Evolutionary conservation across 2,113 vertebrate species (phyloP).

Genomic region (Neotoma lepida): DNA sequence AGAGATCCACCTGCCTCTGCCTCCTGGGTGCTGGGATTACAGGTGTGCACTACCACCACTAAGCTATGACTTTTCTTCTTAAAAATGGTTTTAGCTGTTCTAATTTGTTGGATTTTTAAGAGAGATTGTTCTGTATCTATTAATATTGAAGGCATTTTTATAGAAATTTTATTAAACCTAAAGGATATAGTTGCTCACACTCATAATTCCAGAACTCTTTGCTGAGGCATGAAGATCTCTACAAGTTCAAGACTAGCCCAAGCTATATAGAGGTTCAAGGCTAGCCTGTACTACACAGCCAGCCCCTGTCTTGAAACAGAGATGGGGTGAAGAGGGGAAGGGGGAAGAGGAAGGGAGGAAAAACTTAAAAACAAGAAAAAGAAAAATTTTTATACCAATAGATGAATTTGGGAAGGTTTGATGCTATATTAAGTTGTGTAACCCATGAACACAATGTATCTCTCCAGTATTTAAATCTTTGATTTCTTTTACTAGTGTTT

Average conservation of each 20-base stretch:
- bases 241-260: neutral
- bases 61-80: neutral
- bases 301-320: neutral
- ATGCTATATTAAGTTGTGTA: neutral
- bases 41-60: neutral
- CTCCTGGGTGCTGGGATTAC: neutral
- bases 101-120: constrained; percentile 11
- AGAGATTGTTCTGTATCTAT: neutral
- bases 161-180: constrained; percentile 47
- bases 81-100: constrained; percentile 30
- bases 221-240: neutral
- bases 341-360: neutral
- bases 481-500: constrained; percentile 1
- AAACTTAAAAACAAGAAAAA: neutral
- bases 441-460: neutral
- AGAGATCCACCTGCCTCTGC: neutral
- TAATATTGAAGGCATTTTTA: neutral
- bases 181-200: neutral
- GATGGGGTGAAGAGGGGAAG: neutral
- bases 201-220: neutral
- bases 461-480: constrained; percentile 12
- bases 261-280: neutral
- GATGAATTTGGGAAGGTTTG: neutral
- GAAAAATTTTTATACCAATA: constrained; percentile 15
- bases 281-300: neutral